Base-by-base conservation (phyloP, 30 jellyfish, hydroid and myxozoan genomes). In the Hydractinia symbiolongicarpus region DNA sequence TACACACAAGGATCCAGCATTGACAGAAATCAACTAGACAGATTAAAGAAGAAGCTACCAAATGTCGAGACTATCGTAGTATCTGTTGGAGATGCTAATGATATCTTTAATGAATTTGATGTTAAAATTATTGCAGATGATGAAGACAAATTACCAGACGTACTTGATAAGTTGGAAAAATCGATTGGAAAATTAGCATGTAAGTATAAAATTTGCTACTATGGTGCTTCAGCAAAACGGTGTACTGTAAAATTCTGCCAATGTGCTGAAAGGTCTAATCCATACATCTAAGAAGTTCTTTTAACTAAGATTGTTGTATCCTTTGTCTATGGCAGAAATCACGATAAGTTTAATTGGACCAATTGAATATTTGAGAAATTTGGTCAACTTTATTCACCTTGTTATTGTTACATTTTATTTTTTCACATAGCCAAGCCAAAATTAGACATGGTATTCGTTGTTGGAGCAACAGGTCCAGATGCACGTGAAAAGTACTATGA, bases 381-480 rank as follows among this genome's bases (percentile, higher is more conserved):
- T 30, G 44, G 44, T 30, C 44, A 30, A 30, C 44, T 30, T 30
- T 30, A 30, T 30, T 30, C 44, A 30, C 44, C 44, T 30, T 30
- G 2, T 30, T 30, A 30, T 30, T 30, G 44, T 30, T 30, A 30
- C 44, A 30, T 30, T 30, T 30, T n/a, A n/a, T n/a, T 30, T 10
- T 53, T 76, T 16, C 54, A 89, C 95, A 84, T 20, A 21, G 68
- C 6, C 86, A 88, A 30, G 72, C 54, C 54, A 84, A 90, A n/a
- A 44, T 76, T 89, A 8, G 96, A 89, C 57, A 85, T 89, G 55
- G 96, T 88, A 7, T 73, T 89, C 61, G 81, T 89, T 15, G 44
- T 89, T 64, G 96, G 94, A 5, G 95, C 96, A 21, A 20, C 91
- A 4, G 90, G 94, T 4, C 74, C 55, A 14, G 69, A 81, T 66